phyloP scores from a whole-genome alignment of 2,797 vertebrate species.

The Lepus oiostolus region DNA sequence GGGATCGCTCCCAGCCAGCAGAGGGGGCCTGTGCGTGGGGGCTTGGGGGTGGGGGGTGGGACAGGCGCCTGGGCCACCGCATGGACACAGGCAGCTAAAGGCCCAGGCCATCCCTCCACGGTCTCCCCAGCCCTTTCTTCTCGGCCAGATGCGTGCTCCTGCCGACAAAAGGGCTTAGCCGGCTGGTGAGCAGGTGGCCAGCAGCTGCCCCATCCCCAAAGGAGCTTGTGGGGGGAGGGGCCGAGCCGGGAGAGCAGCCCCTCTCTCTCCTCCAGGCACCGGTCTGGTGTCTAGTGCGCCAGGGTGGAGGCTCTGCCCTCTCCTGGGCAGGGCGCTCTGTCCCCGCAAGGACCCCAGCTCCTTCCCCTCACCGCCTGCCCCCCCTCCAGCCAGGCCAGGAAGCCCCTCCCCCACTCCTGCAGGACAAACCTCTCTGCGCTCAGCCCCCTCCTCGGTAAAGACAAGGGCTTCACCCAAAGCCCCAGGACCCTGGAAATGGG shows the following conservation, averaged over 20 bases:
- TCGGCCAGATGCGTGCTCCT: background rate
- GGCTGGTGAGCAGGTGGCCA: slow-evolving; percentile 72
- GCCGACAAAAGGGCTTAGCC: slow-evolving; percentile 61
- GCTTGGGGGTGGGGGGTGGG: background rate
- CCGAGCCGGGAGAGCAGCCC: background rate
- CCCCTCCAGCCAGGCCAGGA: background rate
- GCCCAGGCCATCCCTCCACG: background rate
- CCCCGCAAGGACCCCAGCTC: background rate
- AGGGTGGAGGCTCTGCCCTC: background rate
- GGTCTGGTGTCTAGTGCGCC: too few relatives aligned
- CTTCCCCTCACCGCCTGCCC: background rate
- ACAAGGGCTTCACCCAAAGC: too few relatives aligned
- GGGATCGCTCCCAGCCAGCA: background rate
- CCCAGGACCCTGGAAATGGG: too few relatives aligned
- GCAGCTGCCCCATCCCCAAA: slow-evolving; percentile 67
- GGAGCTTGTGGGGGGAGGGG: background rate
- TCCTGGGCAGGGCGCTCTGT: background rate
- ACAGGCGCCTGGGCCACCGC: background rate
- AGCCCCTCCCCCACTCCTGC: too few relatives aligned
- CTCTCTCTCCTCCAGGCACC: background rate
- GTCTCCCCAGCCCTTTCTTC: slow-evolving; percentile 47
- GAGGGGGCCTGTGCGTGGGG: background rate
- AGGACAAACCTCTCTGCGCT: too few relatives aligned
- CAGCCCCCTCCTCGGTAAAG: too few relatives aligned
- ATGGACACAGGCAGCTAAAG: slow-evolving; percentile 4